Evolutionary conservation across 1,140 invertebrate genomes (phyloP), one percentile per base, ranked within the genome.

Genomic region (Nasonia longicornis): DNA sequence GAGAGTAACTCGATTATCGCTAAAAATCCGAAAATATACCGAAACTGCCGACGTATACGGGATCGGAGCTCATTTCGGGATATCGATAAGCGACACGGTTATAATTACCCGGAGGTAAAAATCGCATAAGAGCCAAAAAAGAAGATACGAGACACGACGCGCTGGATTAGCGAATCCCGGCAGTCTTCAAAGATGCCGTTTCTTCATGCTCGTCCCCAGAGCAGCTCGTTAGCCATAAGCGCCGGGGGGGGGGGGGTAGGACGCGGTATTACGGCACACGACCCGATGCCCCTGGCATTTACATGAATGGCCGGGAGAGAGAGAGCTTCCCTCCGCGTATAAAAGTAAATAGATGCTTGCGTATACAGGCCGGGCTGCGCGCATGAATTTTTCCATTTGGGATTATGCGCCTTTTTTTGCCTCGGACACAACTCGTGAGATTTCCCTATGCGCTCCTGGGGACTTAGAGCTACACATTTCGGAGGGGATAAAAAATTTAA

Each of bases 381-480:
- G 22, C 73, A 77, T 67, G 75, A 77, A 77, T 77, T 77, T 77
- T 77, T 45, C 63, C 75, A 67, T 77, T 77, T 42, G 12, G 63
- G 75, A 77, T 77, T 77, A 77, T 45, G 66, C 10, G 26, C 52
- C 31, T 52, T 14, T 71, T 69, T 42, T 71, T 71, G 26, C 26
- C 66, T 31, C 12, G 22, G 22, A 67, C 22, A 67, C 22, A 26
- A 67, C 22, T 67, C n/a, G 26, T 14, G 66, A 29, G 66, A 14
- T 71, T 71, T 71, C 35, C 35, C 31, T 38, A 71, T 71, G 35
- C 69, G 11, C 35, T 71, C 31, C 8, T 48, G 29, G 29, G 26
- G 31, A 3, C 0, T 0, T 63, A 67, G 38, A 10, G 38, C 6
- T 42, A 42, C 8, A 42, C 16, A n/a, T 58, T n/a, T 7, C 52